phyloP scores from a whole-genome alignment of 2,888 invertebrate species.

The Drosophila picticornis region DNA sequence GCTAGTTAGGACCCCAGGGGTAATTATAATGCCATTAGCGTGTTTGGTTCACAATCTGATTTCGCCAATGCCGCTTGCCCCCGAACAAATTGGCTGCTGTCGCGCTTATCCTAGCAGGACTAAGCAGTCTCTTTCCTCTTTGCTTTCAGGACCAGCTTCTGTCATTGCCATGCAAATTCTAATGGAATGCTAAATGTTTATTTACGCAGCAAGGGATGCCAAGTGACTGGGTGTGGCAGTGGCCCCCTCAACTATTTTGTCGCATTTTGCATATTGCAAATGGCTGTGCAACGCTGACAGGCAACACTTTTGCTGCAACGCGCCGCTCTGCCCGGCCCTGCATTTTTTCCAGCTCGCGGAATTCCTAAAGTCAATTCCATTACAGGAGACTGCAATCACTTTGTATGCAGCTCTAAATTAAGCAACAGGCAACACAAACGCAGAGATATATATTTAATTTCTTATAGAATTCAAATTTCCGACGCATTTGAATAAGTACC shows the following conservation, averaged over 20 bases:
- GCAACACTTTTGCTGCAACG: slow-evolving; percentile 41
- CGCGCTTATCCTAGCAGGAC: slow-evolving; percentile 48
- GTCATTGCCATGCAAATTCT: slow-evolving; percentile 61
- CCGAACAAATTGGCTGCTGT: slow-evolving; percentile 65
- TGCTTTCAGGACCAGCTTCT: slow-evolving; percentile 20
- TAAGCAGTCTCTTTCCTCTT: slow-evolving; percentile 6
- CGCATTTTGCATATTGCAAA: slow-evolving; percentile 76
- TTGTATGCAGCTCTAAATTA: slow-evolving; percentile 21
- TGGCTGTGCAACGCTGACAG: slow-evolving; percentile 39
- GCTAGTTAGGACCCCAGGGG: slow-evolving; percentile 49
- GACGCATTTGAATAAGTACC: background rate
- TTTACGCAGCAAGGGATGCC: slow-evolving; percentile 61
- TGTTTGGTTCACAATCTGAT: slow-evolving; percentile 78
- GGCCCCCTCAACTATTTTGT: slow-evolving; percentile 68
- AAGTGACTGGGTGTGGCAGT: slow-evolving; percentile 59
- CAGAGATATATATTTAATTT: background rate
- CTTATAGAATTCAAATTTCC: background rate
- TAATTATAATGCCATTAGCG: slow-evolving; percentile 82
- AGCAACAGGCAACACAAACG: slow-evolving; percentile 25
- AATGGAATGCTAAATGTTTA: slow-evolving; percentile 79
- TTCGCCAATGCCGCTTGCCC: slow-evolving; percentile 38
- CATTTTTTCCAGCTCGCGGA: slow-evolving; percentile 32
- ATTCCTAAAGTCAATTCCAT: slow-evolving; percentile 60
- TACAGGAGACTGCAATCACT: slow-evolving; percentile 36
- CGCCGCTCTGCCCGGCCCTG: slow-evolving; percentile 6